Evolutionary conservation across 2,888 invertebrate genomes (phyloP).

Genomic region (Ctena decussata): DNA sequence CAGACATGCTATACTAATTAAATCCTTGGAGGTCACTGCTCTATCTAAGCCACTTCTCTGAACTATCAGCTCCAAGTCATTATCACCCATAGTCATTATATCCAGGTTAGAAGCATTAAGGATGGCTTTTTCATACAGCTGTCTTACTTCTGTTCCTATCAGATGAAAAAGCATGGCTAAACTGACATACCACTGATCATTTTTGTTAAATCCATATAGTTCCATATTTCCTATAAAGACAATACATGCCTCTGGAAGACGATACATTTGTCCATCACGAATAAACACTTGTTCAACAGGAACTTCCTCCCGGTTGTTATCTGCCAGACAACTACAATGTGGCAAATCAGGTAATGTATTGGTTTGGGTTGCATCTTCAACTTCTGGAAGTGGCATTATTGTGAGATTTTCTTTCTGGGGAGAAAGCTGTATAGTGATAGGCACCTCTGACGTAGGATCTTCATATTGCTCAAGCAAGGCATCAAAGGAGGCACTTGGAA

Average conservation of each 20-base stretch:
- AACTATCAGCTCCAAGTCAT: slow-evolving; percentile 21
- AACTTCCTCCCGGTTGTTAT: slow-evolving; percentile 15
- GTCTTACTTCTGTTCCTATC: slow-evolving; percentile 3
- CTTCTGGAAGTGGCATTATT: background rate
- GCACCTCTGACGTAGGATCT: background rate
- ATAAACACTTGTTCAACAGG: slow-evolving; percentile 48
- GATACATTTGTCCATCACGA: slow-evolving; percentile 43
- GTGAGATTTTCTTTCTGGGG: background rate
- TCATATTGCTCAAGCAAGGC: background rate
- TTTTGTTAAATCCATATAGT: slow-evolving; percentile 34
- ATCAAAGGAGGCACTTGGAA: background rate
- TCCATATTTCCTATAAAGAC: slow-evolving; percentile 31
- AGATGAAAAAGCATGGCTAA: background rate
- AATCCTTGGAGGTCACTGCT: background rate
- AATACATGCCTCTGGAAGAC: slow-evolving; percentile 25
- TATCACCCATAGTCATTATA: background rate
- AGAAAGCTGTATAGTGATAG: background rate
- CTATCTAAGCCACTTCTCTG: background rate
- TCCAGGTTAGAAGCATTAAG: background rate
- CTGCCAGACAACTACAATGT: slow-evolving; percentile 10
- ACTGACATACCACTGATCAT: slow-evolving; percentile 25
- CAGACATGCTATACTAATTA: slow-evolving; percentile 1
- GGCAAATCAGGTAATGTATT: background rate
- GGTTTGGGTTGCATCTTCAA: background rate
- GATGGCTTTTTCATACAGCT: slow-evolving; percentile 11